These are phyloP conservation scores for Leptoteleia sp. DNA, from an alignment of 1,140 invertebrate species.

Conservation along the genomic window DNA sequence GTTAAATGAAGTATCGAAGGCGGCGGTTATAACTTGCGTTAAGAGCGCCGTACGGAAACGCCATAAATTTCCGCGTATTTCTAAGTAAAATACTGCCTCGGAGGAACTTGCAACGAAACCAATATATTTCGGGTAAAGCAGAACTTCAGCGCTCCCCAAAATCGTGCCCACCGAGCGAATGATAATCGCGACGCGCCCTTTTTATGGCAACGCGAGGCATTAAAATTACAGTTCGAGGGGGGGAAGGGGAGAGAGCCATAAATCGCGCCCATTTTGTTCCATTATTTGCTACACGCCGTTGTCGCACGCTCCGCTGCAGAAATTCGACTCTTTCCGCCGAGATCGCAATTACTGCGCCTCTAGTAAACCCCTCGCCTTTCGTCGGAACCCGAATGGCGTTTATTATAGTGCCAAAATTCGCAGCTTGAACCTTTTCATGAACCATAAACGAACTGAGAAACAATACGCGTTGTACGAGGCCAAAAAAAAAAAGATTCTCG, in stretches of 20 bases:
- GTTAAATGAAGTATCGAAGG: no score
- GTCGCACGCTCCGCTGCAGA: conserved; percentile 28
- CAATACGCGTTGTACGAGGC: conserved; percentile 23
- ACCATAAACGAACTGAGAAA: conserved; percentile 46
- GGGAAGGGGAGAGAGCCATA: no score
- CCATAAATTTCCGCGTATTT: no score
- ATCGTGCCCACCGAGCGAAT: conserved; percentile 17
- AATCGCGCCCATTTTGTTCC: conserved; percentile 52
- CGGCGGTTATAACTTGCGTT: not conserved
- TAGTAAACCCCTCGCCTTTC: conserved; percentile 16
- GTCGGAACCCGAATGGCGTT: conserved; percentile 30
- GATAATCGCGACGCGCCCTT: conserved; percentile 32
- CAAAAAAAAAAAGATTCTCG: conserved; percentile 20
- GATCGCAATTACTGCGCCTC: conserved; percentile 45
- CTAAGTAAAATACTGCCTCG: not conserved
- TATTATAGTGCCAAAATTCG: conserved; percentile 52
- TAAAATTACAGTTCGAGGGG: conserved; percentile 53
- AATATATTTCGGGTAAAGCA: conserved; percentile 11
- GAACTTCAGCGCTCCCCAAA: conserved; percentile 15
- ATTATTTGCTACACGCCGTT: conserved; percentile 54
- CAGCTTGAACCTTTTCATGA: conserved; percentile 48
- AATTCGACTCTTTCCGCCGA: conserved; percentile 44
- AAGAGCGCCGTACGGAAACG: no score
- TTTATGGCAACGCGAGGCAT: conserved; percentile 38
- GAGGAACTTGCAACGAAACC: conserved; percentile 6